These are phyloP conservation scores for Phocides pigmalion DNA, from an alignment of 1,140 invertebrate species.

Conservation along the genomic window DNA sequence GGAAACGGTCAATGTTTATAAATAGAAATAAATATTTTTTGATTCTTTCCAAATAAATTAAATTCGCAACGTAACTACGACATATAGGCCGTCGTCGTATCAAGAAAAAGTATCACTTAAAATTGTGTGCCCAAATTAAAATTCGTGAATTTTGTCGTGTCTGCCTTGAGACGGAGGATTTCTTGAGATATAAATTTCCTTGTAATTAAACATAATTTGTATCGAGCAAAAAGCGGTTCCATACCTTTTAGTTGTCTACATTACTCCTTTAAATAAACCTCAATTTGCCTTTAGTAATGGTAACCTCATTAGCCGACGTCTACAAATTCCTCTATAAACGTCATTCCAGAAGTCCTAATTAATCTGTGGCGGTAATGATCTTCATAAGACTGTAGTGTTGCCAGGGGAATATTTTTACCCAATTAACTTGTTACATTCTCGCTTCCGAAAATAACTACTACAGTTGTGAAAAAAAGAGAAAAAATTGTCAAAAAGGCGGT, in stretches of 20 bases:
- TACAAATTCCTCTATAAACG: constrained; percentile 33
- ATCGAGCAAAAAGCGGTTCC: constrained; percentile 36
- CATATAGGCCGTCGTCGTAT: constrained; percentile 45
- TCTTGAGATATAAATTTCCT: constrained; percentile 50
- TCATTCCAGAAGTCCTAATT: constrained; percentile 52
- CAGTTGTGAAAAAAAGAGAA: constrained; percentile 43
- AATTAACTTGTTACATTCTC: constrained; percentile 82
- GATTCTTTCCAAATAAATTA: constrained; percentile 2
- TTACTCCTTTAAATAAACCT: constrained; percentile 39
- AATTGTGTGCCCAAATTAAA: constrained; percentile 76
- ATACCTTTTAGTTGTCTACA: constrained; percentile 18
- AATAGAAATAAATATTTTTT: not conserved
- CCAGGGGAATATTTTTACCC: constrained; percentile 66
- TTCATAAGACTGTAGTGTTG: constrained; percentile 58
- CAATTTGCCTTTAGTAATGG: constrained; percentile 26
- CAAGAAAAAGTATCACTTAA: constrained; percentile 68
- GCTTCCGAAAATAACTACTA: constrained; percentile 74
- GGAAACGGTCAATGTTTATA: no score
- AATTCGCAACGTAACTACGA: constrained; percentile 32
- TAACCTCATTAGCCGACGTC: constrained; percentile 40
- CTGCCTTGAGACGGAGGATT: constrained; percentile 41
- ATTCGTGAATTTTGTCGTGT: constrained; percentile 72
- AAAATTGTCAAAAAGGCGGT: constrained; percentile 44
- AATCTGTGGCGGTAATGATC: constrained; percentile 60
- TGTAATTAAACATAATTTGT: constrained; percentile 60